Base-by-base conservation (phyloP, 2,113 vertebrate genomes). In the Clarias macrocephalus region DNA sequence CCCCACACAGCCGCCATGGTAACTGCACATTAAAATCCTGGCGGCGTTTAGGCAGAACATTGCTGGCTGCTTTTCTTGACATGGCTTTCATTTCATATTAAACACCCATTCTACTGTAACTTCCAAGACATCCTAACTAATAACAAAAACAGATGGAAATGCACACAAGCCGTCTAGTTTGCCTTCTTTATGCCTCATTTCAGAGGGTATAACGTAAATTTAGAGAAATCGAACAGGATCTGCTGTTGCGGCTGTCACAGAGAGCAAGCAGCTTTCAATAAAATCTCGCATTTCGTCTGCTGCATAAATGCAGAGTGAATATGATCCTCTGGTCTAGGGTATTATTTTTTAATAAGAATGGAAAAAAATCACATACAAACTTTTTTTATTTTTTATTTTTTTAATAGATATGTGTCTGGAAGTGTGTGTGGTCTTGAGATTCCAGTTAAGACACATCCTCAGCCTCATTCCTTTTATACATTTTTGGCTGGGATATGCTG, bases 21-120 rank as follows among this genome's bases (percentile, higher is more conserved):
- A 60, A 86, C 62, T 15, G 48, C 62, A 80, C 85, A 81, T 60
- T 30, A 59, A 86, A 81, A 86, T 86, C 65, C 63, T 86, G 63
- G 48, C 65, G n/a, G 63, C 23, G 25, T 81, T 72, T 37, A 70
- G 13, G 77, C 65, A 73, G 25, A 88, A 76, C 57, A 59, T 66
- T 72, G 73, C 82, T 52, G 62, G 21, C 57, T 88, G 76, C 77
- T 72, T 73, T 72, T 84, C 65, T 82, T 81, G 57, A 77, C 52
- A 72, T 80, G 62, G 54, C 70, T 81, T 85, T 84, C 12, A 86
- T 70, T 87, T 80, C 11, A 87, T 81, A 88, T 80, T 88, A 70
- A 57, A 57, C 75, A 85, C 10, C 70, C 30, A 30, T 52, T 84
- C 68, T 82, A 80, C 72, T 80, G 77, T 73, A 89, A 87, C 85